Conservation (phyloP, 2,113 vertebrate genomes). For the Anthoscopus minutus region DNA sequence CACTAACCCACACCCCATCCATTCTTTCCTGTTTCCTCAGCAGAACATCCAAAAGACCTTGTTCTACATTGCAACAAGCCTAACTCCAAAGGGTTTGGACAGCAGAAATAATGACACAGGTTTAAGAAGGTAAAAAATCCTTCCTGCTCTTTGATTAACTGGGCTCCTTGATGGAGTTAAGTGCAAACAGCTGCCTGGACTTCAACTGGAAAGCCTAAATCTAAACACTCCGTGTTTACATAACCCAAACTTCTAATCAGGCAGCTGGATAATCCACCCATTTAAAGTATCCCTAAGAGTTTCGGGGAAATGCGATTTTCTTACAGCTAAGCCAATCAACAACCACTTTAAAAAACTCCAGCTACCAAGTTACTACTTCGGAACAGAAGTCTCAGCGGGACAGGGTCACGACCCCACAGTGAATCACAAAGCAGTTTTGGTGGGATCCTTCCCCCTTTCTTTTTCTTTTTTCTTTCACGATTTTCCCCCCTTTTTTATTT, state of each 20-base stretch:
- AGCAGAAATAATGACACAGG: slow-evolving; percentile 73
- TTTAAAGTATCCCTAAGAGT: slow-evolving; percentile 77
- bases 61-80: slow-evolving; percentile 52
- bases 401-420: slow-evolving; percentile 19
- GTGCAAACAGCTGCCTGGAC: slow-evolving; percentile 79
- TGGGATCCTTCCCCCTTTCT: slow-evolving; percentile 30
- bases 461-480: background rate
- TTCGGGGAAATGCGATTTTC: slow-evolving; percentile 75
- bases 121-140: slow-evolving; percentile 72
- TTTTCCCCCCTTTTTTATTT: background rate
- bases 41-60: slow-evolving; percentile 51
- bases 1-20: slow-evolving; percentile 46
- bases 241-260: slow-evolving; percentile 81
- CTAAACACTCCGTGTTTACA: slow-evolving; percentile 80
- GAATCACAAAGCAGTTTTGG: slow-evolving; percentile 62
- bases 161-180: slow-evolving; percentile 74
- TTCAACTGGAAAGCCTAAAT: slow-evolving; percentile 77
- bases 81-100: slow-evolving; percentile 65
- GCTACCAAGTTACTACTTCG: slow-evolving; percentile 45
- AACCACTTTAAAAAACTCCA: slow-evolving; percentile 65
- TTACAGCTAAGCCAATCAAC: slow-evolving; percentile 71
- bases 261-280: slow-evolving; percentile 77
- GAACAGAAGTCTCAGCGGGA: slow-evolving; percentile 41
- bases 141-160: slow-evolving; percentile 80
- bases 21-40: slow-evolving; percentile 41